Conservation (phyloP, 2,113 vertebrate species). For the Geococcyx californianus region DNA sequence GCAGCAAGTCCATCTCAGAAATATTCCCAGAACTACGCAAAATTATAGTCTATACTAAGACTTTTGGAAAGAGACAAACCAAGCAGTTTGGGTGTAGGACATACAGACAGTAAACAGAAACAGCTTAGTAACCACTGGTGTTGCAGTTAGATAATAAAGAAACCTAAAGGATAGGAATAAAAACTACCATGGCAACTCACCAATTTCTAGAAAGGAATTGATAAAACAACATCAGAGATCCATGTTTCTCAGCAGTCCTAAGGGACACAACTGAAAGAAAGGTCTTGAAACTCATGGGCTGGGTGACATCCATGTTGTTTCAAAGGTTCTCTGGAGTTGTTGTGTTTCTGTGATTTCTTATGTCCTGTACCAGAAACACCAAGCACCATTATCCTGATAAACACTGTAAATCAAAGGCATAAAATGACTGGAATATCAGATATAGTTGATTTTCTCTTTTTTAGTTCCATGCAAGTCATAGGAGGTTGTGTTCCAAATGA, state of each 20-base stretch:
- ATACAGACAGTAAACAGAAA: not conserved
- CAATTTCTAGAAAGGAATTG: not conserved
- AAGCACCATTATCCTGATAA: not conserved
- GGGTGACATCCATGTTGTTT: not conserved
- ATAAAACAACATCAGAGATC: not conserved
- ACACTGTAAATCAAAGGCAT: not conserved
- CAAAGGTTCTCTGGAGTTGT: not conserved
- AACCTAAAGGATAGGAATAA: not conserved
- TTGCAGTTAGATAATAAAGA: not conserved
- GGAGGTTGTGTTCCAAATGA: not conserved
- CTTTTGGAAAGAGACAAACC: not conserved
- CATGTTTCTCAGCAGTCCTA: not conserved
- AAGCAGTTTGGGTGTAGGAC: not conserved
- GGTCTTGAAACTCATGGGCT: not conserved
- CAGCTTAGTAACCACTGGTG: not conserved
- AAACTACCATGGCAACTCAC: not conserved
- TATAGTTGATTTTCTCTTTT: not conserved
- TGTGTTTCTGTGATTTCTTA: not conserved
- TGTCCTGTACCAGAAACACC: fast-evolving
- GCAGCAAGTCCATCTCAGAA: not conserved
- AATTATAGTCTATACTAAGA: not conserved
- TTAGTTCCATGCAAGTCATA: not conserved
- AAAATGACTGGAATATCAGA: not conserved
- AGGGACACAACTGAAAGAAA: not conserved
- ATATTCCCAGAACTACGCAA: not conserved